Conservation (phyloP, 2,113 vertebrate species). For the Macaca nemestrina region DNA sequence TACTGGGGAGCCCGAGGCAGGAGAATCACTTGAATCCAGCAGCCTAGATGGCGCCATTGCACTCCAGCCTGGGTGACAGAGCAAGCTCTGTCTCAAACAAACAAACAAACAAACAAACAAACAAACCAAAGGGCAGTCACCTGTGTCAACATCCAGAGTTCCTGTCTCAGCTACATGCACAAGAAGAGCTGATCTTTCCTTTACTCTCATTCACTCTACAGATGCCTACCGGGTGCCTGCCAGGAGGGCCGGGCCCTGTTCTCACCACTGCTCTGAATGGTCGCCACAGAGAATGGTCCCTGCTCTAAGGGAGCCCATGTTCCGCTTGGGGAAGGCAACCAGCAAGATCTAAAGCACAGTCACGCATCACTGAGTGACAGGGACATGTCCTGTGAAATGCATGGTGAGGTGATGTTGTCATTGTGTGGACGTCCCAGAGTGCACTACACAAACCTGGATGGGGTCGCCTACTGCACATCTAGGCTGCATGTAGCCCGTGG, state of each 20-base stretch:
- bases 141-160: rapidly evolving
- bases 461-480: background rate
- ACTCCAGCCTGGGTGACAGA: too few species aligned
- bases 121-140: rapidly evolving
- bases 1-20: too few species aligned
- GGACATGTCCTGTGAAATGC: background rate
- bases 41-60: too few species aligned
- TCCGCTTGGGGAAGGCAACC: background rate
- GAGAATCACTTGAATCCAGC: too few species aligned
- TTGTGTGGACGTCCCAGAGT: background rate
- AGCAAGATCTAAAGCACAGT: background rate
- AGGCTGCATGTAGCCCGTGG: rapidly evolving
- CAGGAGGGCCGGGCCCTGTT: rapidly evolving
- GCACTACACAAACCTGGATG: background rate
- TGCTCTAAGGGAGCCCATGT: too few species aligned
- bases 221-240: rapidly evolving
- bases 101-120: too few species aligned
- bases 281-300: background rate
- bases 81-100: too few species aligned
- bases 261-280: background rate
- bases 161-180: rapidly evolving
- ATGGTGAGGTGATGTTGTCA: background rate
- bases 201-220: background rate
- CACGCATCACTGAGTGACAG: background rate
- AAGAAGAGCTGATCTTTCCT: rapidly evolving